Conservation (phyloP, 2,797 vertebrate genomes). For the Discoglossus pictus region DNA sequence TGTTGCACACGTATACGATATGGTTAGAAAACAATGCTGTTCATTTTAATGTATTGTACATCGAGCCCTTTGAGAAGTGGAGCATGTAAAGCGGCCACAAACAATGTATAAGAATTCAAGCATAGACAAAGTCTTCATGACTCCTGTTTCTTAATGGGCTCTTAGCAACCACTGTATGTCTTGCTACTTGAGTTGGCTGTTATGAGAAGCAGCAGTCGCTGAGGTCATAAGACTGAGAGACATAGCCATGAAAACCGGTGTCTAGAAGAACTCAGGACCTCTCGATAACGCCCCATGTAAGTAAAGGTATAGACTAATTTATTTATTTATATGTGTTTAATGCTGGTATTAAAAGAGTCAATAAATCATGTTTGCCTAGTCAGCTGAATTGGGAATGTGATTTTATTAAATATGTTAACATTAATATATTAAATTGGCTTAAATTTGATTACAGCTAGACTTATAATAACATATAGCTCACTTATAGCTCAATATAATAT, state of each 20-base stretch:
- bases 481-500: no score
- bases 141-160: neutral
- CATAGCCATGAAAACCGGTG: neutral
- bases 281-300: neutral
- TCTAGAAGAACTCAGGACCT: neutral
- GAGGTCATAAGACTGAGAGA: neutral
- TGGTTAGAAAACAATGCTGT: no score
- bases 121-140: neutral
- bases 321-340: no score
- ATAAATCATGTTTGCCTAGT: no score
- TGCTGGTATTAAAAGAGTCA: no score
- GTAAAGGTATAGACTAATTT: neutral
- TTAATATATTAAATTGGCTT: no score
- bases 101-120: conserved; percentile 31
- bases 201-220: conserved; percentile 2
- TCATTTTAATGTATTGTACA: no score
- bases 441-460: no score
- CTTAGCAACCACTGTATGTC: conserved; percentile 21
- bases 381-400: no score
- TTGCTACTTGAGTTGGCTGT: neutral
- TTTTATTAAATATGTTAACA: no score
- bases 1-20: no score
- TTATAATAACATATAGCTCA: no score
- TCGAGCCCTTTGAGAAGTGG: neutral
- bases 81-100: neutral